A percentile compares a stretch with the other conserved stretches of the same genome.
Conservation (phyloP, 2,888 invertebrate genomes). For the Strigamia maritima region DNA sequence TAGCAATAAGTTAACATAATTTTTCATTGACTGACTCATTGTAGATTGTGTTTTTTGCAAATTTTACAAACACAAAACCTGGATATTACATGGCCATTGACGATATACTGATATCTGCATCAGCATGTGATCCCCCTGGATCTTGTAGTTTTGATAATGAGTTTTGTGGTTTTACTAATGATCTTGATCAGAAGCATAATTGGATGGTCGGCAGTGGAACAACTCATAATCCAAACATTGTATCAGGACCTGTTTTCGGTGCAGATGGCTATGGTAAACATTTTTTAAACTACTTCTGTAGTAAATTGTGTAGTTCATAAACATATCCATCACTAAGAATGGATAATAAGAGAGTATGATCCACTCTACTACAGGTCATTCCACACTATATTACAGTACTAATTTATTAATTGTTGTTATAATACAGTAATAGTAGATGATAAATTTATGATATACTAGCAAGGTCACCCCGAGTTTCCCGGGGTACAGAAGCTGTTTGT, state of each 20-base stretch:
- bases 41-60: not conserved
- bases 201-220: conserved; percentile 4
- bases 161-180: not conserved
- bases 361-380: too few relatives aligned
- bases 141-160: not conserved
- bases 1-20: too few relatives aligned
- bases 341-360: too few relatives aligned
- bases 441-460: too few relatives aligned
- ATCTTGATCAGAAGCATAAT: not conserved
- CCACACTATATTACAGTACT: too few relatives aligned
- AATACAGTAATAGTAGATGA: too few relatives aligned
- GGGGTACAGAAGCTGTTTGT: too few relatives aligned
- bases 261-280: conserved; percentile 1
- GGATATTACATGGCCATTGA: not conserved
- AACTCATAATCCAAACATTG: not conserved
- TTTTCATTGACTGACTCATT: not conserved
- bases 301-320: too few relatives aligned
- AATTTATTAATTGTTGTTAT: too few relatives aligned
- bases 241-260: not conserved
- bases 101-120: not conserved
- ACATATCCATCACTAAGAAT: too few relatives aligned
- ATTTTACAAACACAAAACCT: not conserved
- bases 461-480: too few relatives aligned
- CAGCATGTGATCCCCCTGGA: not conserved
- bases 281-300: not conserved